phyloP scores from a whole-genome alignment of 2,888 invertebrate species.

The Globia sparganii region DNA sequence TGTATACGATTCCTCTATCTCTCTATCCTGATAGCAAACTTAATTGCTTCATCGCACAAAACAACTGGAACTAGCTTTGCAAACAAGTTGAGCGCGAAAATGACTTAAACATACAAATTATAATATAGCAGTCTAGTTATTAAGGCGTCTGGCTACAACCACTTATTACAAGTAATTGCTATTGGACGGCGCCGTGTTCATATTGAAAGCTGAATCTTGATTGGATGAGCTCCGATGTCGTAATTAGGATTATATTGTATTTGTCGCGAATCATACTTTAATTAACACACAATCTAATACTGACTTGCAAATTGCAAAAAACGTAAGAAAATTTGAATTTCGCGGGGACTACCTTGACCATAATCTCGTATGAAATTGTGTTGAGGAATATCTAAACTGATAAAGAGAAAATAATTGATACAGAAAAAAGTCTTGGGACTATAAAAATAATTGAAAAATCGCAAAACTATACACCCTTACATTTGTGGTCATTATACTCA shows the following conservation, averaged over 20 bases:
- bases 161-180: constrained; percentile 44
- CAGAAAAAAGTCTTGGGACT: neutral
- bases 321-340: too few species aligned
- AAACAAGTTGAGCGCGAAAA: constrained; percentile 50
- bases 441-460: neutral
- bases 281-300: too few species aligned
- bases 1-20: neutral
- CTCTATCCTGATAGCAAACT: constrained; percentile 1
- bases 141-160: constrained; percentile 38
- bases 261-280: too few species aligned
- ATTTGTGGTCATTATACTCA: too few species aligned
- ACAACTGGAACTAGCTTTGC: constrained; percentile 12
- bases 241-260: neutral
- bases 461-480: neutral
- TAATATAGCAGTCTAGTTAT: constrained; percentile 28
- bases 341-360: too few species aligned
- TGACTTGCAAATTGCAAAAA: too few species aligned
- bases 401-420: neutral
- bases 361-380: neutral
- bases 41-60: constrained; percentile 40
- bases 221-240: constrained; percentile 21
- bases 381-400: neutral
- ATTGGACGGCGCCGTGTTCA: constrained; percentile 22
- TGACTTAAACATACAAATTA: constrained; percentile 54
- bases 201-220: constrained; percentile 37